Evolutionary conservation across 1,140 invertebrate species (phyloP).

Genomic region (Drosophila busckii): DNA sequence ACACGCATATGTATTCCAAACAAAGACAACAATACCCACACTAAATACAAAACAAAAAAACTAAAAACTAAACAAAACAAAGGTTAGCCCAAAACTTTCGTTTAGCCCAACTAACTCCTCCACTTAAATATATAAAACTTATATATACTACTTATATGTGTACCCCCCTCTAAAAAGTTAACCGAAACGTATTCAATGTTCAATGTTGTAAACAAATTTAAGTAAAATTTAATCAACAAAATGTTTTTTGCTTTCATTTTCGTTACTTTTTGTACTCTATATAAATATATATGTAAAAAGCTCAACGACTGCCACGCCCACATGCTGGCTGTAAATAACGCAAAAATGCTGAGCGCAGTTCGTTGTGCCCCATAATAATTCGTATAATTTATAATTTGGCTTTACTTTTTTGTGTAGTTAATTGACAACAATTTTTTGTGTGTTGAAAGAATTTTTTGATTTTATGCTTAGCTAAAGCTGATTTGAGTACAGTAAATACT

Average conservation of each 20-base stretch:
- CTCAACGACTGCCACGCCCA: conserved; percentile 38
- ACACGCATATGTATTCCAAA: conserved; percentile 43
- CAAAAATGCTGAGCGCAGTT: conserved; percentile 32
- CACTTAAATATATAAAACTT: conserved; percentile 31
- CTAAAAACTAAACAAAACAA: conserved; percentile 31
- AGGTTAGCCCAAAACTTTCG: conserved; percentile 43
- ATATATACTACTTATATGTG: conserved; percentile 42
- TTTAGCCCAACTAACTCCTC: conserved; percentile 36
- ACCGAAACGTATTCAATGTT: conserved; percentile 63
- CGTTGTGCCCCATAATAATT: conserved; percentile 19
- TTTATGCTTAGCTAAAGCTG: conserved; percentile 33
- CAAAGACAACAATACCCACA: conserved; percentile 47
- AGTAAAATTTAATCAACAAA: conserved; percentile 34
- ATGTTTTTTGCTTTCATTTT: conserved; percentile 41
- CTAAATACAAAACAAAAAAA: conserved; percentile 26
- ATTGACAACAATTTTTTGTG: conserved; percentile 8
- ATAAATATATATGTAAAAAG: conserved; percentile 18
- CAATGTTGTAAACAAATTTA: conserved; percentile 59
- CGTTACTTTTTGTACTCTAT: conserved; percentile 21
- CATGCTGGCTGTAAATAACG: conserved; percentile 39
- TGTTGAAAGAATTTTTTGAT: conserved; percentile 1
- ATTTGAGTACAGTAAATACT: conserved; percentile 24
- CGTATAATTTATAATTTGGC: conserved; percentile 36
- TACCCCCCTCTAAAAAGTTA: conserved; percentile 23
- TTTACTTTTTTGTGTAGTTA: conserved; percentile 36